These are phyloP conservation scores for Origma solitaria DNA, from an alignment of 2,113 vertebrate genomes.

Conservation along the genomic window DNA sequence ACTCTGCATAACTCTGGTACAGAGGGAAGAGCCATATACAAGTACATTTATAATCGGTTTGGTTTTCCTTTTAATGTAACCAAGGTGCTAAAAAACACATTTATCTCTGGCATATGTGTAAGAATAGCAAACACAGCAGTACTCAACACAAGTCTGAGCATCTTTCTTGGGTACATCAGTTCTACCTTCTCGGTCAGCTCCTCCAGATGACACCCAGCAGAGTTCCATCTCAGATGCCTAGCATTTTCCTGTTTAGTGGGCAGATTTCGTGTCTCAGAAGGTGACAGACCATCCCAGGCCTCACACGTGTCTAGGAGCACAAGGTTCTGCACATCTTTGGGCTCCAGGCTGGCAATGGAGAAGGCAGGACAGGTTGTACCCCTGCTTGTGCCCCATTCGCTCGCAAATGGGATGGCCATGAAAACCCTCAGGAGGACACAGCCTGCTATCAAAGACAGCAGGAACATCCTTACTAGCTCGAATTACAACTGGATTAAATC, in stretches of 20 bases:
- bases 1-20: background rate
- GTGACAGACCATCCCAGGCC: background rate
- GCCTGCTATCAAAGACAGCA: background rate
- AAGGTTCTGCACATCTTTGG: background rate
- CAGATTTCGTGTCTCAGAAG: background rate
- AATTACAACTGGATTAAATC: background rate
- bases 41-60: background rate
- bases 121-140: background rate
- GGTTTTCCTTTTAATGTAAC: accelerated
- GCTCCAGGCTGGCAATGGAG: background rate
- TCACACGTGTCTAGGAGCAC: accelerated
- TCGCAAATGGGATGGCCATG: background rate
- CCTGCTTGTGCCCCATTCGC: background rate
- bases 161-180: background rate
- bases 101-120: background rate
- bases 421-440: background rate
- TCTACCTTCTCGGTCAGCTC: background rate
- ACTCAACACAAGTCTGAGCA: background rate
- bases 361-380: background rate
- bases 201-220: background rate
- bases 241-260: accelerated
- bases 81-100: background rate
- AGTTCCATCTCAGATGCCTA: accelerated
- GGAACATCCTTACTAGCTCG: background rate
- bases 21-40: background rate